Base-by-base conservation (phyloP, 2,797 vertebrate species). In the Falco rusticolus region DNA sequence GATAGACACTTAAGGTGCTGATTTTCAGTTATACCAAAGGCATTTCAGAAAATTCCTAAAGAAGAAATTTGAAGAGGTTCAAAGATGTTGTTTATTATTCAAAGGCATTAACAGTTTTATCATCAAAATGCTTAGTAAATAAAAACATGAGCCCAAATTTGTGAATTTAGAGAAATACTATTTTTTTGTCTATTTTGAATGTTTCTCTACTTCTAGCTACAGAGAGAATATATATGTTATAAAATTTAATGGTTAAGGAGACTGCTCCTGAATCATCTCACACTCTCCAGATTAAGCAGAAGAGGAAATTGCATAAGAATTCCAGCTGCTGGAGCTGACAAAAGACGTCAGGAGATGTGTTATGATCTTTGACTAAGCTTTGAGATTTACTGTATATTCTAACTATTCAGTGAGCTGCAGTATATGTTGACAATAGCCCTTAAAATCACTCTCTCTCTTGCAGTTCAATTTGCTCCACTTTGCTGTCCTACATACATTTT, bases 401-500 rank as follows among this genome's bases (percentile, higher is more conserved):
- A 88, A 47, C 11, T 45, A 18, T 45, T 18, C 43, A 45, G 43
- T 45, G 76, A 78, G 25, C 86, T 89, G 68, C 70, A 48, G 70
- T 60, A 11, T 74, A 61, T 87, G 43, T 89, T 90, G 83, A 82
- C 82, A 91, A 39, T 41, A 93, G 63, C 47, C 45, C 59, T 92
- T 86, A 93, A 93, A 90, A 88, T 93, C 76, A 22, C 16, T 34
- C n/a, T 48, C 20, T 71, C 33, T 85, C 53, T 51, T 41, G 59
- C 66, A 79, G 17, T 74, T 83, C 76, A 66, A 8, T 66, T 89
- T 63, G 92, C 57, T 82, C 91, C 68, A 76, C 31, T 95, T 97
- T 87, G 48, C n/a, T 97, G 91, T 69, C 94, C 92, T 96, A 82
- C 56, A 89, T 95, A 71, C 25, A 33, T n/a, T 75, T 72, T 89